A percentile compares a stretch with the other conserved stretches of the same genome.
Evolutionary conservation across 2,797 vertebrate species (phyloP).

Genomic region (Podarcis lilfordi): DNA sequence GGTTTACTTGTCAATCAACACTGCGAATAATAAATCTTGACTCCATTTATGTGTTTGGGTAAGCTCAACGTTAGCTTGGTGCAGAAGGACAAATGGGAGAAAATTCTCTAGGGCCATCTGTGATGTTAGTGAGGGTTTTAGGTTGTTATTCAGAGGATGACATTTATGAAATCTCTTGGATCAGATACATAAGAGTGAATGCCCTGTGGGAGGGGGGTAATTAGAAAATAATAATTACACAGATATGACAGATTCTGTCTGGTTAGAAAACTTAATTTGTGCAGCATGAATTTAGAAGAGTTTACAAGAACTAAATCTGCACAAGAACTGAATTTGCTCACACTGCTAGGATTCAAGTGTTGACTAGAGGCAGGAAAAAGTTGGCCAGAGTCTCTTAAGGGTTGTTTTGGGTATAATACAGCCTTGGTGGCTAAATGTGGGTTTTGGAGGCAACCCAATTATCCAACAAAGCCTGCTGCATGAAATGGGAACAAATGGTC

Average conservation of each 20-base stretch:
- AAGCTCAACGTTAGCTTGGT: neutral
- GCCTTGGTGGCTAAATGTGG: neutral
- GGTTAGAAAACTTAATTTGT: neutral
- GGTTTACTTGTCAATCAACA: neutral
- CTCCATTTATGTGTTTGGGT: neutral
- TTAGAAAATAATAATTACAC: constrained; percentile 3
- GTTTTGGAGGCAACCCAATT: neutral
- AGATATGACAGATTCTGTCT: constrained; percentile 4
- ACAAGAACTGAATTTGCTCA: neutral
- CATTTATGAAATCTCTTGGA: neutral
- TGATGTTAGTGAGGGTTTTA: neutral
- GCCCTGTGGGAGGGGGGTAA: neutral
- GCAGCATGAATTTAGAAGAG: neutral
- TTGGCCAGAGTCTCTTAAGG: neutral
- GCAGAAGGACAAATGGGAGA: neutral
- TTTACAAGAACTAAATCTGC: neutral
- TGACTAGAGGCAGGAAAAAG: neutral
- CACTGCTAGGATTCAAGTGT: neutral
- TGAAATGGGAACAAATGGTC: neutral
- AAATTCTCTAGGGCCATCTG: neutral
- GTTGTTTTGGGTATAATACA: neutral
- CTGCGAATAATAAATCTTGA: neutral
- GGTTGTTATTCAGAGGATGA: neutral
- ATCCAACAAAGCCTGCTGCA: neutral
- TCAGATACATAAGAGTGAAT: neutral